These are phyloP conservation scores for Phocoena phocoena DNA, from an alignment of 2,113 vertebrate species.

Conservation along the genomic window DNA sequence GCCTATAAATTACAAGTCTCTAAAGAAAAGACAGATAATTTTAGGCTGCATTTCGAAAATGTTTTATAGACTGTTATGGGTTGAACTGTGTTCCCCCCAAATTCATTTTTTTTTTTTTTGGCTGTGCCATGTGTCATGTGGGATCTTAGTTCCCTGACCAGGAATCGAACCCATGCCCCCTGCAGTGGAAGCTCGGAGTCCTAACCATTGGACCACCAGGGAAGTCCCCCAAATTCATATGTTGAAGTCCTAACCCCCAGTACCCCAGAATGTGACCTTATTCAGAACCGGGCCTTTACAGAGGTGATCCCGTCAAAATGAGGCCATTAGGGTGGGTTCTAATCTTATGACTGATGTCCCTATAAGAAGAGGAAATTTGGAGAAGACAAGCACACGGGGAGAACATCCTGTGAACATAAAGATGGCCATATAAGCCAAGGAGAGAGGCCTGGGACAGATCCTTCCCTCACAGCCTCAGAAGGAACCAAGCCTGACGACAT, in stretches of 20 bases:
- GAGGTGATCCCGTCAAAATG: background rate
- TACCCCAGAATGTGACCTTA: background rate
- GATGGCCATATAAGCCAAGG: background rate
- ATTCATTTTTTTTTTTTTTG: no score
- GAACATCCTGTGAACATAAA: background rate
- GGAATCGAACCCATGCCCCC: no score
- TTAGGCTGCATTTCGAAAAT: background rate
- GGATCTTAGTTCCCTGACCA: no score
- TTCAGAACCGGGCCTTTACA: background rate
- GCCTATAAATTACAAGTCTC: background rate
- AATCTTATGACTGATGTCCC: background rate
- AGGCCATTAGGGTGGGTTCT: background rate
- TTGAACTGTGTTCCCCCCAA: background rate
- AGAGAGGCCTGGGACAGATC: background rate
- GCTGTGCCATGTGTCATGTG: no score
- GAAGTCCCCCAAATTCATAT: background rate
- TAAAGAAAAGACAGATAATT: background rate
- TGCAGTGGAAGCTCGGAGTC: no score
- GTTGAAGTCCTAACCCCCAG: background rate
- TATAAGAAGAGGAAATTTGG: background rate
- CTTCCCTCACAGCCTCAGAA: background rate
- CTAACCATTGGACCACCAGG: no score
- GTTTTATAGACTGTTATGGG: background rate
- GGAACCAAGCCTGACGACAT: background rate
- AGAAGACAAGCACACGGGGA: background rate